Evolutionary conservation across 2,888 invertebrate species (phyloP).

Genomic region (Brassicogethes aeneus): DNA sequence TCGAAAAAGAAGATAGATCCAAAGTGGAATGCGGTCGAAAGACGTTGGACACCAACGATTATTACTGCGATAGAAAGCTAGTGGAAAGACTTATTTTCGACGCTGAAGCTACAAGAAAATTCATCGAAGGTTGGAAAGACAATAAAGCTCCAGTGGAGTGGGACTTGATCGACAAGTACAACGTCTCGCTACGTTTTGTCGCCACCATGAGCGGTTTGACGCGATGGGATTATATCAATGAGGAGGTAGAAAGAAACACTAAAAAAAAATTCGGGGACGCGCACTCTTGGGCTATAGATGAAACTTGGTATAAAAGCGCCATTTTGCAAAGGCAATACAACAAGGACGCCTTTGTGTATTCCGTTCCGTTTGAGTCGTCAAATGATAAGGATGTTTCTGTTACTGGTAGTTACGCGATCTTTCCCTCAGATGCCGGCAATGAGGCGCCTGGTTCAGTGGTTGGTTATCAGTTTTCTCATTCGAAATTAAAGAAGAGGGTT

Average conservation of each 20-base stretch:
- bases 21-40: conserved; percentile 56
- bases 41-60: conserved; percentile 57
- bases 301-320: conserved; percentile 86
- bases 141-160: conserved; percentile 38
- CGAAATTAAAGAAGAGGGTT: conserved; percentile 59
- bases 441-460: conserved; percentile 83
- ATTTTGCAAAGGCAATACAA: conserved; percentile 76
- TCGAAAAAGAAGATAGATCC: conserved; percentile 13
- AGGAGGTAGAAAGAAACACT: conserved; percentile 39
- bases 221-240: conserved; percentile 71
- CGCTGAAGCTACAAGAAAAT: conserved; percentile 61
- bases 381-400: conserved; percentile 51
- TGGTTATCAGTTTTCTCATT: conserved; percentile 75
- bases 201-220: conserved; percentile 86
- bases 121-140: conserved; percentile 31
- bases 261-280: conserved; percentile 60
- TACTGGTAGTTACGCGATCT: conserved; percentile 77
- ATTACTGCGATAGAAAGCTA: conserved; percentile 77
- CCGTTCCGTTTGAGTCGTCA: conserved; percentile 54
- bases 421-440: conserved; percentile 64
- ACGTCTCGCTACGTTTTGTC: conserved; percentile 70
- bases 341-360: conserved; percentile 67
- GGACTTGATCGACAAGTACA: conserved; percentile 54
- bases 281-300: conserved; percentile 71
- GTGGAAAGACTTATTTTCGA: conserved; percentile 82